Evolutionary conservation across 2,113 vertebrate species (phyloP), one percentile per base, ranked within the genome.

Genomic region (Chamaea fasciata): DNA sequence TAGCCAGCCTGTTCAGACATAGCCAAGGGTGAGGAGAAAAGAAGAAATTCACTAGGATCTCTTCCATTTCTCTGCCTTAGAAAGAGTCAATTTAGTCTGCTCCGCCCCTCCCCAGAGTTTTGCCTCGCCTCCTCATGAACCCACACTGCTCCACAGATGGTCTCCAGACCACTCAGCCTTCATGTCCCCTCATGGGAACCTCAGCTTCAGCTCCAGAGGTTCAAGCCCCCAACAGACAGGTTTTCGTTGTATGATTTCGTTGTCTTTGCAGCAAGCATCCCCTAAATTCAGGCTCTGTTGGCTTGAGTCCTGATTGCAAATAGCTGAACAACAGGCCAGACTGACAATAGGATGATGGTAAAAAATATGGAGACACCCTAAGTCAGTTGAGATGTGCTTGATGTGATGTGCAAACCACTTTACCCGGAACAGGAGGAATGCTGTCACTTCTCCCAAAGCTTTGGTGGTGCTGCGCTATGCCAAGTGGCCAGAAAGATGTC

Each of bases 131-230:
- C 15, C 35, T 68, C 17, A 56, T 37, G 52, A 76, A 53, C 65
- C 11, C 69, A 59, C 44, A 69, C 9, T 27, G 15, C 14, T 73
- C 60, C 59, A 64, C 60, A 84, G 49, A n/a, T 4, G 8, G 28
- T 73, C 18, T 83, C 17, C 44, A 63, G 37, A 55, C 13, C 39
- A 13, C 30, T 47, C 31, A 77, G 26, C 26, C 30, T 14, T 71
- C 33, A 68, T 4, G 5, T 50, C 33, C 14, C 21, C 28, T 76
- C 3, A 13, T 0, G 0, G 33, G 49, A 78, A 49, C 6, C 27
- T 44, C 49, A 5, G 60, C 41, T 91, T 89, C n/a, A 56, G 14
- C 9, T 31, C 31, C 65, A 79, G 57, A 64, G 4, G 30, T 27
- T 70, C 22, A 63, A 17, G 15, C 11, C 6, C 11, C 21, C 49